Evolutionary conservation across 2,797 vertebrate species (phyloP).

Genomic region (Cossypha polioptera): DNA sequence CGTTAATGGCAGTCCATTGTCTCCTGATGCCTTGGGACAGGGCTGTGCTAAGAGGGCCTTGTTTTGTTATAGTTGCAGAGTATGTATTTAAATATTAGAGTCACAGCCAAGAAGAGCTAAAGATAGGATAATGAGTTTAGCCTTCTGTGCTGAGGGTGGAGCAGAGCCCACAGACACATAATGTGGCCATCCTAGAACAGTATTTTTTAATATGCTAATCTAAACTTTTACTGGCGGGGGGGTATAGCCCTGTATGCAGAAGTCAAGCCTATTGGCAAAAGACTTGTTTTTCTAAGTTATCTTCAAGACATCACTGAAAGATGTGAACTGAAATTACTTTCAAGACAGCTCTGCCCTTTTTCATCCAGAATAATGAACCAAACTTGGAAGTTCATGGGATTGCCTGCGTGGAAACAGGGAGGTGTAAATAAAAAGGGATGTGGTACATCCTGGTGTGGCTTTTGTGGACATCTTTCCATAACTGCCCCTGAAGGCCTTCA

Average conservation of each 20-base stretch:
- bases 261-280: background rate
- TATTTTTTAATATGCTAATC: background rate
- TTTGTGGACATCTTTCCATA: background rate
- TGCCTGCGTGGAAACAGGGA: background rate
- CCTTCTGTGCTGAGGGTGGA: background rate
- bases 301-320: background rate
- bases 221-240: background rate
- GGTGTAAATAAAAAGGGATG: background rate
- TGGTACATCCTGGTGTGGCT: fast-evolving
- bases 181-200: background rate
- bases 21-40: background rate
- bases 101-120: background rate
- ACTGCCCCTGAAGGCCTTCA: background rate
- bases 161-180: background rate
- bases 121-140: background rate
- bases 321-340: background rate
- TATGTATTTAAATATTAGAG: background rate
- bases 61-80: background rate
- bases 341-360: background rate
- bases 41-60: background rate
- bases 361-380: background rate
- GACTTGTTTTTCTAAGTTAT: background rate
- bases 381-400: background rate
- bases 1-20: background rate
- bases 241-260: background rate